A percentile compares a stretch with the other conserved stretches of the same genome.
These are phyloP conservation scores for Macaria liturata DNA, from an alignment of 2,888 invertebrate genomes.

Conservation along the genomic window DNA sequence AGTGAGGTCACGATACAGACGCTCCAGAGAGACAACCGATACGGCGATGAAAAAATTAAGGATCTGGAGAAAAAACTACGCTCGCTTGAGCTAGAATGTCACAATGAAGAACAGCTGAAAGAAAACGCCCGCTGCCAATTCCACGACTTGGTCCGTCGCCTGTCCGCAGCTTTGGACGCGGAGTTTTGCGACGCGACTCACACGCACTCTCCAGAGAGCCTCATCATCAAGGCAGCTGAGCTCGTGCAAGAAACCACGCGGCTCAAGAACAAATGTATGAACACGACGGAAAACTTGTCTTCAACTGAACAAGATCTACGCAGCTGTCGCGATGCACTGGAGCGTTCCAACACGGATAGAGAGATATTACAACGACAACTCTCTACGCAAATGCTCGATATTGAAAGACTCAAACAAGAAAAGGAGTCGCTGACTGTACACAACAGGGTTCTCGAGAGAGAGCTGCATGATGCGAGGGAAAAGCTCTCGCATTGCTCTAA, in stretches of 20 bases:
- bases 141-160: conserved; percentile 88
- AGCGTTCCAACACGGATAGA: conserved; percentile 86
- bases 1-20: conserved; percentile 89
- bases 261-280: conserved; percentile 84
- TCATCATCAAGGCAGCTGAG: conserved; percentile 90
- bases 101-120: conserved; percentile 89
- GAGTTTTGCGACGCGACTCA: conserved; percentile 87
- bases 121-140: conserved; percentile 87
- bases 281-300: conserved; percentile 83
- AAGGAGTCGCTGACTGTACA: conserved; percentile 89
- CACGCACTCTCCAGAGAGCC: conserved; percentile 86
- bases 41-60: conserved; percentile 89
- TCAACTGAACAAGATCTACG: conserved; percentile 86
- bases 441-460: conserved; percentile 88
- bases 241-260: conserved; percentile 88
- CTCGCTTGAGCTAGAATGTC: conserved; percentile 87
- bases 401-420: conserved; percentile 89
- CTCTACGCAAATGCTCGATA: conserved; percentile 87
- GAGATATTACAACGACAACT: conserved; percentile 90
- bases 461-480: conserved; percentile 87
- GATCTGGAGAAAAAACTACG: conserved; percentile 90
- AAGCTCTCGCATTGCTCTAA: conserved; percentile 86
- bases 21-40: conserved; percentile 88
- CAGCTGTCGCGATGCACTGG: conserved; percentile 86
- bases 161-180: conserved; percentile 88